Conservation (phyloP, 2,797 vertebrate genomes). For the Danio kyathit region DNA sequence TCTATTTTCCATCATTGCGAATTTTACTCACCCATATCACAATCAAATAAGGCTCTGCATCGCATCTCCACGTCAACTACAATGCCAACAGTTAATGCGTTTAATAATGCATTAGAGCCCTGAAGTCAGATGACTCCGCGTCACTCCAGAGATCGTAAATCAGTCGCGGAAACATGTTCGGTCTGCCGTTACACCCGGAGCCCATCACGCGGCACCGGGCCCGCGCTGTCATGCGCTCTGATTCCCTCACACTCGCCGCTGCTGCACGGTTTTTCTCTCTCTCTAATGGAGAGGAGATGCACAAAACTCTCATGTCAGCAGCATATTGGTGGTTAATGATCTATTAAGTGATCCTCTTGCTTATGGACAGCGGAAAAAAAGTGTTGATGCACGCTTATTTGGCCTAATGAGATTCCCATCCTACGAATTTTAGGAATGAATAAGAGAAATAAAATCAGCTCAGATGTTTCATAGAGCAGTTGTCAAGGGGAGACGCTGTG, state of each 20-base stretch:
- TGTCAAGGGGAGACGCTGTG: conserved; percentile 61
- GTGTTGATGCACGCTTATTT: conserved; percentile 87
- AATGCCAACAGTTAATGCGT: neutral
- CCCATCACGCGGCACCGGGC: conserved; percentile 3
- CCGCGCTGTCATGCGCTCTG: conserved; percentile 15
- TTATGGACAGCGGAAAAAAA: conserved; percentile 85
- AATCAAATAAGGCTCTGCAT: neutral
- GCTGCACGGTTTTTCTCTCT: neutral
- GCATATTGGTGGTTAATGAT: conserved; percentile 90
- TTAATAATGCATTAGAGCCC: neutral
- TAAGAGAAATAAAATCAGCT: conserved; percentile 85
- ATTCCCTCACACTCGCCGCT: conserved; percentile 10
- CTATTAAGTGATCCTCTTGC: conserved; percentile 86
- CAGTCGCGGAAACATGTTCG: neutral
- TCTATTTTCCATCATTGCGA: neutral
- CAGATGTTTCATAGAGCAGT: conserved; percentile 80
- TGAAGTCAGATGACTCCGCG: neutral
- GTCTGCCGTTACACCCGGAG: neutral
- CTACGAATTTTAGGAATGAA: conserved; percentile 89
- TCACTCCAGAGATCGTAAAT: neutral
- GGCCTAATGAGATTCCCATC: conserved; percentile 85
- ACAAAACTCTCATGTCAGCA: conserved; percentile 85
- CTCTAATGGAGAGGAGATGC: conserved; percentile 82
- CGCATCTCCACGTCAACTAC: neutral
- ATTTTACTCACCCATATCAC: neutral